These are phyloP conservation scores for Pristis pectinata DNA, from an alignment of 2,797 vertebrate genomes.

Conservation along the genomic window DNA sequence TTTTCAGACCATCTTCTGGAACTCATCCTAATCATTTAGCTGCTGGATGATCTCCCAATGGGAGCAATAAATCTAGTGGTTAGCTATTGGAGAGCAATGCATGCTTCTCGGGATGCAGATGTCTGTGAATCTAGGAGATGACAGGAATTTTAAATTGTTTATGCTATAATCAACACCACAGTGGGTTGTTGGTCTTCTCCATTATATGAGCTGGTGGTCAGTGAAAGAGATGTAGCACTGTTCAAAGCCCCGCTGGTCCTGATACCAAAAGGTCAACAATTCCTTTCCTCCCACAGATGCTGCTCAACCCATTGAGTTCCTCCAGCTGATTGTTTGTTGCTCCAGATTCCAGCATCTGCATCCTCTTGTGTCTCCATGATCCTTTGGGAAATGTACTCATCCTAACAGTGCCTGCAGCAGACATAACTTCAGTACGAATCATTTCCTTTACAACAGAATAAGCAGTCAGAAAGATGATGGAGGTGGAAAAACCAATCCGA, in stretches of 20 bases:
- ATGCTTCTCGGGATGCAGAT: neutral
- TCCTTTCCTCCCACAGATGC: too few relatives aligned
- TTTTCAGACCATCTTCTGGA: neutral
- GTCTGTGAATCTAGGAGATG: neutral
- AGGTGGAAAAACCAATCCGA: neutral
- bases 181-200: neutral
- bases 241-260: too few relatives aligned
- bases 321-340: too few relatives aligned
- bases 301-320: too few relatives aligned
- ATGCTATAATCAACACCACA: neutral
- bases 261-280: too few relatives aligned
- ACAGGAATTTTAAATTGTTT: neutral
- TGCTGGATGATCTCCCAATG: too few relatives aligned
- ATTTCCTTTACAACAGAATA: neutral
- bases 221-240: too few relatives aligned
- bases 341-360: too few relatives aligned
- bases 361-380: neutral
- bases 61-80: neutral
- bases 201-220: neutral
- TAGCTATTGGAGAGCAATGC: neutral
- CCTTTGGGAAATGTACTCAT: neutral
- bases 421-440: neutral
- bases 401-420: neutral
- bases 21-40: too few relatives aligned
- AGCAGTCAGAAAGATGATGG: neutral